Evolutionary conservation across 2,113 vertebrate species (phyloP).

Genomic region (Dromaius novaehollandiae): DNA sequence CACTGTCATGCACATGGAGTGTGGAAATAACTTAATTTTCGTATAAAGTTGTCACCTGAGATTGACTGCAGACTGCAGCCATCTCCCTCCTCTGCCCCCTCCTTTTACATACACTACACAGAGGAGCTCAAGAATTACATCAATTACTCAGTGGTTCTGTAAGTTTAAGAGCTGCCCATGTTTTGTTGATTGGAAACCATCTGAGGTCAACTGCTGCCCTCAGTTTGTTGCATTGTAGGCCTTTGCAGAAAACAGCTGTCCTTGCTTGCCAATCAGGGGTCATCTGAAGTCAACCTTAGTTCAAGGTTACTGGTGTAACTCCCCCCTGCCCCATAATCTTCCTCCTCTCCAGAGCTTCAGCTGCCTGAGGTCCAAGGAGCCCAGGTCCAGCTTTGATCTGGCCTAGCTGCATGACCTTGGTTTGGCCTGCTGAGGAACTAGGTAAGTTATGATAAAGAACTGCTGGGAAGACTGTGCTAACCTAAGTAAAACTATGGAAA

Average conservation of each 20-base stretch:
- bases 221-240: not conserved
- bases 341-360: no score
- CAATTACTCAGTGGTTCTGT: not conserved
- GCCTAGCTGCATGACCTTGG: not conserved
- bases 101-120: not conserved
- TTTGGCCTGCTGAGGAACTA: not conserved
- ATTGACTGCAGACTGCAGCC: not conserved
- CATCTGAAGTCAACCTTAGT: not conserved
- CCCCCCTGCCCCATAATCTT: no score
- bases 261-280: fast-evolving
- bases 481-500: not conserved
- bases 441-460: fast-evolving
- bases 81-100: not conserved
- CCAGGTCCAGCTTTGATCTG: not conserved
- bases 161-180: not conserved
- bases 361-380: not conserved
- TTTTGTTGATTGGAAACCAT: not conserved
- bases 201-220: not conserved
- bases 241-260: not conserved
- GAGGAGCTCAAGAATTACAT: not conserved
- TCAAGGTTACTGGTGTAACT: no score
- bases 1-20: not conserved
- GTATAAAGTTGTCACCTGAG: not conserved
- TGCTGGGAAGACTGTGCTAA: not conserved
- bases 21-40: not conserved